Evolutionary conservation across 53 echinoderm and acorn worm species (phyloP).

Genomic region (Astropecten irregularis): DNA sequence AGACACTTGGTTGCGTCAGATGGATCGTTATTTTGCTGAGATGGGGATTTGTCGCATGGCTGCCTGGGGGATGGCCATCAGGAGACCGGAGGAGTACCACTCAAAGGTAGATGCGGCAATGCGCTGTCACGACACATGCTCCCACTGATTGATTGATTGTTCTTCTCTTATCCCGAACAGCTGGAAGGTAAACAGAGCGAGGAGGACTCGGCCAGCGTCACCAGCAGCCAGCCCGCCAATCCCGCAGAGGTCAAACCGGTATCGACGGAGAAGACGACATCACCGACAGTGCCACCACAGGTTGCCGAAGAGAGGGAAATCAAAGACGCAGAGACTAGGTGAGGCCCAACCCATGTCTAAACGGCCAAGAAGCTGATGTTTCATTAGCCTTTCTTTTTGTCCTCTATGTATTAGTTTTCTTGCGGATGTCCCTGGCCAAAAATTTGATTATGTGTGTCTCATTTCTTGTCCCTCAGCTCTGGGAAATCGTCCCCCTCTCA

Average conservation of each 20-base stretch:
- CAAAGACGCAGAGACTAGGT: conserved; percentile 39
- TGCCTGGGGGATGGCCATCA: too few species aligned
- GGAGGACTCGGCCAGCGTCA: conserved; percentile 1
- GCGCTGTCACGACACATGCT: too few species aligned
- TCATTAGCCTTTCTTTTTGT: too few species aligned
- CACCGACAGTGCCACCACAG: conserved; percentile 41
- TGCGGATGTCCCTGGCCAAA: too few species aligned
- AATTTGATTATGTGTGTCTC: too few species aligned
- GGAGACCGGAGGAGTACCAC: too few species aligned
- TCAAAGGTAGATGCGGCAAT: too few species aligned
- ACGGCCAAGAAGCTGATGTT: neutral
- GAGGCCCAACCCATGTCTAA: neutral
- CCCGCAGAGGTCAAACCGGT: neutral
- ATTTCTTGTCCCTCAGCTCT: conserved; percentile 36
- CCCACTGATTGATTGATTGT: too few species aligned
- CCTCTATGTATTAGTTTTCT: too few species aligned
- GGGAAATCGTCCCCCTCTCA: conserved; percentile 36
- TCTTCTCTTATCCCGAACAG: neutral
- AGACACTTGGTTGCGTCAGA: too few species aligned
- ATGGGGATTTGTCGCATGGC: too few species aligned
- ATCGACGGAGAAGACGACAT: conserved; percentile 30
- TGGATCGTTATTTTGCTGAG: too few species aligned
- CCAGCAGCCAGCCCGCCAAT: neutral
- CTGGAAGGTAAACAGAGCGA: neutral
- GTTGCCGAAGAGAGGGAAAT: conserved; percentile 44